Evolutionary conservation across 2,888 invertebrate species (phyloP), one percentile per base, ranked within the genome.

Genomic region (Leptopterna dolabrata): DNA sequence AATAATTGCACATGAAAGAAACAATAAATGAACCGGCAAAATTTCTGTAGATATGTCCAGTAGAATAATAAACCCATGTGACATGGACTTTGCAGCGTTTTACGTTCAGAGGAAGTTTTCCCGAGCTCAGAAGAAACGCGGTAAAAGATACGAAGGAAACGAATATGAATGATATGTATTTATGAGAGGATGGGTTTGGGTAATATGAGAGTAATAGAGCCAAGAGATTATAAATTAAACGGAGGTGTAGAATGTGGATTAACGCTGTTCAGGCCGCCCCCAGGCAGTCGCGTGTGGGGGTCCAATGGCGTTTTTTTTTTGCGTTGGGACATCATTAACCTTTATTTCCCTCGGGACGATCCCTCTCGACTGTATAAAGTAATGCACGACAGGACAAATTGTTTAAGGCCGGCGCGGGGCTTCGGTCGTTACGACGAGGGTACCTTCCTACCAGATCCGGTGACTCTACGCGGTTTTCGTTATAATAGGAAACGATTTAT

Each of bases 311-410:
- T 63, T 63, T 63, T 63, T 36, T 36, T 36, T 36, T 24, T 63
- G 63, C 19, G 63, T 63, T 63, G 63, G 63, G 24, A 63, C 63
- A 63, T 73, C 41, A 73, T 73, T 73, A 73, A 73, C 73, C 73
- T 73, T 73, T 73, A 73, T 73, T 73, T 73, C 73, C 73, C 73
- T 19, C 16, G 73, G 19, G 73, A 41, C 73, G 30, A 41, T 41
- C 41, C 36, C 41, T n/a, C 30, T 73, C 36, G 36, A 24, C 63
- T 73, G 36, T 36, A 73, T 73, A 73, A 36, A 0, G 30, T 73
- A 73, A 73, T 73, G 73, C 73, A 73, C 73, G 73, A 36, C 73
- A 73, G 63, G 63, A 11, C 63, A 63, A 63, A 63, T 63, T 63
- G 63, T 63, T 2, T 6, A 11, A 24, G 63, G 9, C 24, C 19